Conservation (phyloP, 2,888 invertebrate genomes). For the Seira ritae region DNA sequence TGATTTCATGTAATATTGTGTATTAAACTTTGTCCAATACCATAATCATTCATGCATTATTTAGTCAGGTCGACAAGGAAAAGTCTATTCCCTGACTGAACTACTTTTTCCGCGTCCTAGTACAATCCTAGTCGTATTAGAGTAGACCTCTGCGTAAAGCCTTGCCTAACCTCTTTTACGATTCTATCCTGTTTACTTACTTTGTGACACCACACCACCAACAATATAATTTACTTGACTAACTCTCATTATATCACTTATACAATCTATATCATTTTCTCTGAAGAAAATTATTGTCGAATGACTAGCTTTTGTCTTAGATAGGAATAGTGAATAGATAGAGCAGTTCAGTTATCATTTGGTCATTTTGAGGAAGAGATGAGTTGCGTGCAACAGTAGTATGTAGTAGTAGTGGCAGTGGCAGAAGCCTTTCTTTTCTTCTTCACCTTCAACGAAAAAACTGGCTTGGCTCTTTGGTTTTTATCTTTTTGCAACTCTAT, state of each 20-base stretch:
- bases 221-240: background rate
- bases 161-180: background rate
- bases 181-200: constrained; percentile 5
- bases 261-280: no score
- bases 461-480: background rate
- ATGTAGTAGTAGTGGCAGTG: no score
- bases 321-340: background rate
- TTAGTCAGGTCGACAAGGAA: constrained; percentile 37
- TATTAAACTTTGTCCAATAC: no score
- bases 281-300: no score
- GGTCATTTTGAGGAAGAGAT: background rate
- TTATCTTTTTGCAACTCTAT: background rate
- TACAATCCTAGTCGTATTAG: background rate
- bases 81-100: constrained; percentile 32
- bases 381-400: background rate
- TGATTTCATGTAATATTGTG: constrained; percentile 12
- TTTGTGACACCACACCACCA: background rate
- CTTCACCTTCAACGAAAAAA: background rate
- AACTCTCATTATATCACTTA: no score
- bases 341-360: background rate
- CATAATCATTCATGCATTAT: background rate
- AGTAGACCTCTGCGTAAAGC: no score
- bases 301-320: background rate
- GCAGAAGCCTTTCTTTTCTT: no score
- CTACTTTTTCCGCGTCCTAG: constrained; percentile 34